Base-by-base conservation (phyloP, 2,888 invertebrate species). In the Coenonympha arcania region DNA sequence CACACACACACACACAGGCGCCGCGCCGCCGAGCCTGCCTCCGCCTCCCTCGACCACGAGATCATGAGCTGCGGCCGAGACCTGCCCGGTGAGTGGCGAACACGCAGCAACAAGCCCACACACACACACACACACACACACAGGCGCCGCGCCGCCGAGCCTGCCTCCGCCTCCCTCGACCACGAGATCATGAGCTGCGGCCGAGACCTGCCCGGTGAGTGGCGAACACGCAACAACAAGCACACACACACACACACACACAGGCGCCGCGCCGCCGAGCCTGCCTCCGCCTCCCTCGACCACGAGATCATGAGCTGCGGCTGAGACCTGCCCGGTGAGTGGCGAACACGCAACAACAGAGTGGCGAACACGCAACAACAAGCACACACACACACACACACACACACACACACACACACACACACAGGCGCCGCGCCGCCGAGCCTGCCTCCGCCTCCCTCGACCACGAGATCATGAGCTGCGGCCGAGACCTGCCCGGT, bases 401-500 rank as follows among this genome's bases (percentile, higher is more conserved):
- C 20, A 22, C 16, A 11, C 5, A 19, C 33, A 36, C 26, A 33
- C 18, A 30, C 30, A 24, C 45, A n/a, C 6, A 9, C 20, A 39
- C 47, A 22, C 9, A 15, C 5, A 9, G n/a, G n/a, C n/a, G n/a
- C n/a, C n/a, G n/a, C n/a, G 56, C 73, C 47, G 75, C 74, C 22
- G 84, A 84, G 64, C 80, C 84, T 9, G 85, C 78, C 61, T 84
- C 84, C 60, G 77, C 85, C 40, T 81, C 81, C 31, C 78, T 86
- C 60, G 85, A 85, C 77, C 83, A 83, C 73, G 85, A 85, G 75
- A 84, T 85, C 65, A 84, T 85, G 85, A 76, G 77, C 68, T 83
- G 83, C 68, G 76, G 75, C 15, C 63, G 83, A 4, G 85, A 84
- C 52, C 58, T 81, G 56, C 77, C 79, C 24, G 82, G 82, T 82